Evolutionary conservation across 2,797 vertebrate genomes (phyloP).

Genomic region (Clarias platycephalus): DNA sequence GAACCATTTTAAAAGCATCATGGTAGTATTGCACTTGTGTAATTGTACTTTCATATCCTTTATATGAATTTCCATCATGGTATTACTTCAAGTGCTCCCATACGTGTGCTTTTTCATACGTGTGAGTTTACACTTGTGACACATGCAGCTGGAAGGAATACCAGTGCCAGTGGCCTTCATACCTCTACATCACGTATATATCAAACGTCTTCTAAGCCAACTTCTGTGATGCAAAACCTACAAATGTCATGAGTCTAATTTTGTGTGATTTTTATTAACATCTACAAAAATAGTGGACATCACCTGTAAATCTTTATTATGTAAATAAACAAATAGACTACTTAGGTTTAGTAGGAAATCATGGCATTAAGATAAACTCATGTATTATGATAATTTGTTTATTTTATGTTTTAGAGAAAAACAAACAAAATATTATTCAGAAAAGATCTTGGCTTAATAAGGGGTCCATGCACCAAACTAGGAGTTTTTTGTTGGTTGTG

Average conservation of each 20-base stretch:
- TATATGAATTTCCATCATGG: conserved; percentile 2
- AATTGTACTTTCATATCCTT: background rate
- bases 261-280: conserved; percentile 9
- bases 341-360: background rate
- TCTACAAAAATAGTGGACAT: background rate
- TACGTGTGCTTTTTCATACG: conserved; percentile 35
- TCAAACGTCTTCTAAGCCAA: background rate
- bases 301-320: conserved; percentile 34
- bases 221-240: background rate
- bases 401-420: background rate
- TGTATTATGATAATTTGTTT: background rate
- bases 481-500: background rate
- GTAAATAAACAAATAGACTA: conserved; percentile 35
- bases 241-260: background rate
- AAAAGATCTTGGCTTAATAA: background rate
- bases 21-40: background rate
- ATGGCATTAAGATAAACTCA: background rate
- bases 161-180: conserved; percentile 56
- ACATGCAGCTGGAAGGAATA: conserved; percentile 36
- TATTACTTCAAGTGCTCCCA: conserved; percentile 35
- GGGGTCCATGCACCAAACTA: background rate
- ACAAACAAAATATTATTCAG: background rate
- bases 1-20: conserved; percentile 14
- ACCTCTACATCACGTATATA: conserved; percentile 12
- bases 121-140: conserved; percentile 34